Base-by-base conservation (phyloP, 2,797 vertebrate species). In the Nyctalus aviator region DNA sequence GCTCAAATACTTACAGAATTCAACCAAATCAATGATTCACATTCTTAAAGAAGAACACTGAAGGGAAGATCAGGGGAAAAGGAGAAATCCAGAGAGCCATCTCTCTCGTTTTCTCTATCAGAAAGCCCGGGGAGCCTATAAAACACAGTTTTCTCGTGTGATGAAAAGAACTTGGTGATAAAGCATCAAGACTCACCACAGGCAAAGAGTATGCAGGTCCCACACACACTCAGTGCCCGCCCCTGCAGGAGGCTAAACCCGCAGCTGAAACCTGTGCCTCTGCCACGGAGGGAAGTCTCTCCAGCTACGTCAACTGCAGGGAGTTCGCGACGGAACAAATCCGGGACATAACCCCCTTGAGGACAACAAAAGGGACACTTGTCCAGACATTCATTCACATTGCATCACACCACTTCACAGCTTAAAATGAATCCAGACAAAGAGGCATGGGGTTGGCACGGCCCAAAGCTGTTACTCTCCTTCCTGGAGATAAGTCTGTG, bases 291-390 rank as follows among this genome's bases (percentile, higher is more conserved):
- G 17, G 20, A 82, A 77, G 86, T 81, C 91, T 77, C 86, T 85
- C 69, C 81, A 82, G 92, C 92, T 72, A 69, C 85, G 89, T 46
- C 96, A 91, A 89, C 94, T 66, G 76, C 41, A 84, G 66, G 87
- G 64, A 93, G 66, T 87, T 88, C 95, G 94, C 77, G 57, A 90
- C 92, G 84, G 92, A 96, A 78, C 59, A 94, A 91, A 93, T 59
- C 90, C 48, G 87, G 46, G 88, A 14, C 95, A 35, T 77, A 62
- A 85, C 59, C 93, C 86, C 68, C 87, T 75, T 30, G 18, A 94
- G 32, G 11, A 32, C 84, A 82, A 72, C 91, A 86, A 85, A 87
- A 84, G 46, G n/a, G 57, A 50, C 17, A 1, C 81, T 93, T 77
- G 72, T 68, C 1, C 0, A 0, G 77, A 87, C 76, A 81, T 73